Evolutionary conservation across 2,797 vertebrate genomes (phyloP), one percentile per base, ranked within the genome.

Genomic region (Sphaeramia orbicularis): DNA sequence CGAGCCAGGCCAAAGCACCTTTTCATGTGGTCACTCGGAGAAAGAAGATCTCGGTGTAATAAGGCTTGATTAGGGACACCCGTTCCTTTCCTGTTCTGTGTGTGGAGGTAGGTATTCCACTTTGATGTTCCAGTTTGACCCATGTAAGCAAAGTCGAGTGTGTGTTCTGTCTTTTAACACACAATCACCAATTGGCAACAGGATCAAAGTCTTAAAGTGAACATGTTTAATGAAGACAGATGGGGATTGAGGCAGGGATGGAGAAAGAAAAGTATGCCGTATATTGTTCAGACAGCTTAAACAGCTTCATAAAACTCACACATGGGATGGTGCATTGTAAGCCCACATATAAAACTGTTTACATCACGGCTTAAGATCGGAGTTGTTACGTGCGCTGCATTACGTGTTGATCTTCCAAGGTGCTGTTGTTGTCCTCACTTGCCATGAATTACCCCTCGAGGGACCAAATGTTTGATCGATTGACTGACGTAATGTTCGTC

Each of bases 81-180:
- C 51, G 9, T 55, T 81, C 40, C 45, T 77, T 80, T 83, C 78
- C 81, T 75, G 63, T 61, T 71, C 51, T 37, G 47, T 37, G 47
- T 65, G 32, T 27, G 8, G 40, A 74, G 52, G 75, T 42, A 52
- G 69, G 68, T 73, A 67, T 70, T 50, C 41, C 16, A 41, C 85
- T 89, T 89, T 89, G 87, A 89, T 82, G 80, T 71, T 15, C 14
- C 49, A 64, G 76, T 59, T 73, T 68, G 71, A 83, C 64, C 74
- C 65, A 30, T 66, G 70, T 61, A 71, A 81, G 81, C 69, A 47
- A 70, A 74, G 61, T 1, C 51, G 21, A 48, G 71, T 49, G 36
- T 81, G 81, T 69, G 79, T 78, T 88, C 62, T 77, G 78, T 86
- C 81, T 91, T 86, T 82, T 88, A 86, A 86, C 83, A 81, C 81